A percentile compares a stretch with the other conserved stretches of the same genome.
Conservation (phyloP, 2,113 vertebrate genomes). For the Geothlypis trichas region DNA sequence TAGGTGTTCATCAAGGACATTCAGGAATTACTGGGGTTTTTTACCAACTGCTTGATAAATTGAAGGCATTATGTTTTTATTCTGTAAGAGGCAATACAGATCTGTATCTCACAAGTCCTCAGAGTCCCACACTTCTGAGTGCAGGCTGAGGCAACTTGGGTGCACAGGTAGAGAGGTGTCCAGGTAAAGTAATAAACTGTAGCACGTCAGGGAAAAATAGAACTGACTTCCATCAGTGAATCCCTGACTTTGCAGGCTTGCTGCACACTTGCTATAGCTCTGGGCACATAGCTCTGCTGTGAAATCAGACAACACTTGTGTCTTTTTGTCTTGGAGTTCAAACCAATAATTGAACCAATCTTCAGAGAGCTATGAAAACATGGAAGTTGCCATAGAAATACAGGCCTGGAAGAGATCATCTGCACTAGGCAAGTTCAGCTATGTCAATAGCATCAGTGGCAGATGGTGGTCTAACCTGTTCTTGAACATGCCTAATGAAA, state of each 20-base stretch:
- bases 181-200: neutral
- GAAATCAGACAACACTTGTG: neutral
- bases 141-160: neutral
- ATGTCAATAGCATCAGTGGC: neutral
- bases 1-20: neutral
- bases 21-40: neutral
- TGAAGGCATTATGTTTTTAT: neutral
- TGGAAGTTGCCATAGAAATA: neutral
- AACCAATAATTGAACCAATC: neutral
- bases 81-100: neutral
- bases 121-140: neutral
- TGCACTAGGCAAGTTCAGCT: neutral
- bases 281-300: neutral
- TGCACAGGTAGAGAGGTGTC: neutral
- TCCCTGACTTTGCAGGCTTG: neutral
- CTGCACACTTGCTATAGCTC: neutral
- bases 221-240: neutral
- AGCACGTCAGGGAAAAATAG: neutral
- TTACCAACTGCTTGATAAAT: neutral
- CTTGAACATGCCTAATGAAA: neutral
- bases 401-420: neutral
- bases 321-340: neutral
- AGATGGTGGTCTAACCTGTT: slow-evolving; percentile 46
- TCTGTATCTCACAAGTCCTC: neutral
- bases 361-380: neutral